Conservation (phyloP, 2,113 vertebrate genomes). For the Urocitellus parryii region DNA sequence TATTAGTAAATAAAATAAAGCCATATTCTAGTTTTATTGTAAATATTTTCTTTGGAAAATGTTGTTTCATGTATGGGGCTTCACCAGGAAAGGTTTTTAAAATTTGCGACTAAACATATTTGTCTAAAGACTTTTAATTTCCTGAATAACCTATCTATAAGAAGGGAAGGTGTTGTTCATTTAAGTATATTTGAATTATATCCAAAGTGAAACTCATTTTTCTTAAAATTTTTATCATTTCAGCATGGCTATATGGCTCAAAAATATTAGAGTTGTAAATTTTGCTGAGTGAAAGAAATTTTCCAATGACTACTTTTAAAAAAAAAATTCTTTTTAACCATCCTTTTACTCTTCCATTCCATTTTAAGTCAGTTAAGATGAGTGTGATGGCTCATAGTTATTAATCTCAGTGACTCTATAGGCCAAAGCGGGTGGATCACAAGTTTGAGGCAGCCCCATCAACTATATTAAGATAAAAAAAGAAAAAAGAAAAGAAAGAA, state of each 20-base stretch:
- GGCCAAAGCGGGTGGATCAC: too few species aligned
- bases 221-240: not conserved
- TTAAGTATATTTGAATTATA: conserved; percentile 21
- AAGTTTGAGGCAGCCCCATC: too few species aligned
- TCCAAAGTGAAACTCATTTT: conserved; percentile 25
- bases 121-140: not conserved
- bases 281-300: not conserved
- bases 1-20: not conserved
- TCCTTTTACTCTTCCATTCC: not conserved
- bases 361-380: not conserved
- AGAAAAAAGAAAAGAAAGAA: too few species aligned
- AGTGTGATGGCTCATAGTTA: too few species aligned
- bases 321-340: too few species aligned
- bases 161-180: not conserved
- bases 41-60: not conserved
- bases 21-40: not conserved
- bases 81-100: not conserved
- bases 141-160: not conserved
- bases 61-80: not conserved
- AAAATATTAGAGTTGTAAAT: not conserved
- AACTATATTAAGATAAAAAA: too few species aligned
- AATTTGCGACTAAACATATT: not conserved
- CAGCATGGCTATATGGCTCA: not conserved
- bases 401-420: too few species aligned
- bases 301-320: not conserved